Conservation (phyloP, 30 jellyfish, hydroid and myxozoan genomes). For the Cassiopea xamachana region DNA sequence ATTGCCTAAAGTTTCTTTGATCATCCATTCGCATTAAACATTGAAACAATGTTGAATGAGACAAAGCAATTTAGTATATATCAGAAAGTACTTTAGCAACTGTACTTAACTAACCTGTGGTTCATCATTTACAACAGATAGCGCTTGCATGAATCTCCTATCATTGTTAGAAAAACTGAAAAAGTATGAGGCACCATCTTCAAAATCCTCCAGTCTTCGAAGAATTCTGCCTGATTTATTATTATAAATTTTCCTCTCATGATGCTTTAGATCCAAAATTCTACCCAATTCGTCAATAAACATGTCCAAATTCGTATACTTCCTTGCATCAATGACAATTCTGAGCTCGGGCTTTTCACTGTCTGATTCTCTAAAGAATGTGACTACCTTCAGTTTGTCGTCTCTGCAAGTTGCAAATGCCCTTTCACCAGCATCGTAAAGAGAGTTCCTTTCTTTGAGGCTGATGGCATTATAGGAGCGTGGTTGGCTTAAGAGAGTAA, state of each 20-base stretch:
- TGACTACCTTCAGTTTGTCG: conserved; percentile 66
- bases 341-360: conserved; percentile 77
- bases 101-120: background rate
- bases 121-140: conserved; percentile 1
- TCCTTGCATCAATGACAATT: conserved; percentile 56
- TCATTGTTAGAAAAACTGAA: conserved; percentile 54
- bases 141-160: conserved; percentile 44
- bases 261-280: conserved; percentile 57
- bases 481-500: background rate
- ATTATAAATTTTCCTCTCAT: conserved; percentile 53
- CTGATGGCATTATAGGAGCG: background rate
- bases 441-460: background rate
- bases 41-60: background rate
- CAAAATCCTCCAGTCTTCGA: conserved; percentile 64
- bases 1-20: too few species aligned
- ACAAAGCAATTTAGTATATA: background rate
- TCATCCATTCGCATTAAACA: too few species aligned
- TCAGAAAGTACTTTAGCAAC: background rate
- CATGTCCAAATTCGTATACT: conserved; percentile 36
- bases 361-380: conserved; percentile 77
- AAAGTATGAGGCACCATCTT: conserved; percentile 76
- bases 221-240: conserved; percentile 37
- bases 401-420: conserved; percentile 13
- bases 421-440: conserved; percentile 3
- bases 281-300: conserved; percentile 67